These are phyloP conservation scores for Branchinecta lynchi DNA, from an alignment of 1,140 invertebrate species.

Conservation along the genomic window DNA sequence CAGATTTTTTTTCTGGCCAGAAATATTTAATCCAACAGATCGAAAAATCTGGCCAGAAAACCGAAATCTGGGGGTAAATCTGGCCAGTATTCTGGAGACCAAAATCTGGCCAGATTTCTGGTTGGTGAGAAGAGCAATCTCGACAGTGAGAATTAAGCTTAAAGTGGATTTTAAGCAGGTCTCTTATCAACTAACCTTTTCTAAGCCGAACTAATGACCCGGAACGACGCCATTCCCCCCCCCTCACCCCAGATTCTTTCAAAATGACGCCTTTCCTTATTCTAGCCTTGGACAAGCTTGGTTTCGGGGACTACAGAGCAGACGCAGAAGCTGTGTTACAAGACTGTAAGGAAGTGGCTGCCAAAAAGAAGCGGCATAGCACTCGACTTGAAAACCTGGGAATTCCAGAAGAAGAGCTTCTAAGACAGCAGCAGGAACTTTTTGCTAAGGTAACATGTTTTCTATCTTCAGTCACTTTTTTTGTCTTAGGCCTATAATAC, in stretches of 20 bases:
- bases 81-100: too few species aligned
- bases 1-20: too few species aligned
- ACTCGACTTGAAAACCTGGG: conserved; percentile 88
- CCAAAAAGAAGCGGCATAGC: conserved; percentile 79
- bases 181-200: conserved; percentile 10
- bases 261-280: too few species aligned
- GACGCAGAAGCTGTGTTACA: conserved; percentile 85
- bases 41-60: too few species aligned
- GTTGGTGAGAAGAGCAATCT: too few species aligned
- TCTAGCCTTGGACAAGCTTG: conserved; percentile 73
- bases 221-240: too few species aligned
- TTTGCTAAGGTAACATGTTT: conserved; percentile 93
- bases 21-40: too few species aligned
- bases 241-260: conserved; percentile 3
- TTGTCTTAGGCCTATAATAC: conserved; percentile 11
- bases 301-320: conserved; percentile 79
- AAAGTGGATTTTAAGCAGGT: conserved; percentile 4
- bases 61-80: too few species aligned
- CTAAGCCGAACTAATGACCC: too few species aligned
- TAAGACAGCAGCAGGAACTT: conserved; percentile 94
- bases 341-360: conserved; percentile 90
- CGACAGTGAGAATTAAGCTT: too few species aligned
- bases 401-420: conserved; percentile 89
- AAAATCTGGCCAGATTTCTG: too few species aligned
- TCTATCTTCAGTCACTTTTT: too few species aligned